Percentiles rank a stretch among this genome's conserved stretches.
Conservation (phyloP, 2,797 vertebrate genomes). For the Cottoperca gobio region DNA sequence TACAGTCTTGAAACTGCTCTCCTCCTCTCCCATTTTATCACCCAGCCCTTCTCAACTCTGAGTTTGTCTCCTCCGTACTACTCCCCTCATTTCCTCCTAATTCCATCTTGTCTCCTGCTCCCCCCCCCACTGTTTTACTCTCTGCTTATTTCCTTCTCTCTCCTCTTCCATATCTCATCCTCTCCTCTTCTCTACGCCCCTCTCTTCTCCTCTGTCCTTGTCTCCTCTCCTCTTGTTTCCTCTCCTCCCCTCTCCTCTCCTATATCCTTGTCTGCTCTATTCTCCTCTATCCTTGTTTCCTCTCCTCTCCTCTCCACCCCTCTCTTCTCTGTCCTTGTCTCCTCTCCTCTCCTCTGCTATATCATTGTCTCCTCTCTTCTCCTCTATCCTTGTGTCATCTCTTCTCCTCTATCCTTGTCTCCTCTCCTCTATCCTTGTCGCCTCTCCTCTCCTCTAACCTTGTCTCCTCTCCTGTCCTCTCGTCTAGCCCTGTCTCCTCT, state of each 20-base stretch:
- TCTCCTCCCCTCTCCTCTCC: no score
- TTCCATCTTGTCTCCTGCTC: not conserved
- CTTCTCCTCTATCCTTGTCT: not conserved
- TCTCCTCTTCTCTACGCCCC: not conserved
- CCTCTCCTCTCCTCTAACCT: not conserved
- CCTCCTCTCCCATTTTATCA: constrained; percentile 67
- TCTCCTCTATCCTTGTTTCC: no score
- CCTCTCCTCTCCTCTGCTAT: not conserved
- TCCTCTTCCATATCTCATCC: no score
- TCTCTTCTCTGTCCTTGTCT: not conserved
- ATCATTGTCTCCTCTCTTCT: no score
- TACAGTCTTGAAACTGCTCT: constrained; percentile 75
- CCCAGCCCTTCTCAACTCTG: constrained; percentile 5
- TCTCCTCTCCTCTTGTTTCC: not conserved
- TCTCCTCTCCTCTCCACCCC: not conserved
- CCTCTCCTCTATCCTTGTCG: not conserved
- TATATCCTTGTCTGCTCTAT: no score
- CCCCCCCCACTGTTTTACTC: not conserved
- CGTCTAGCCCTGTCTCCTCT: not conserved
- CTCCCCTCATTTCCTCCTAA: not conserved
- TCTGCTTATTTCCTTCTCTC: no score
- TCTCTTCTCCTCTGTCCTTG: no score
- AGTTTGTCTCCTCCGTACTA: not conserved
- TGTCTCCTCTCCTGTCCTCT: not conserved
- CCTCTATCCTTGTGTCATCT: not conserved